Evolutionary conservation across 2,888 invertebrate species (phyloP).

Genomic region (Drosophila subsilvestris): DNA sequence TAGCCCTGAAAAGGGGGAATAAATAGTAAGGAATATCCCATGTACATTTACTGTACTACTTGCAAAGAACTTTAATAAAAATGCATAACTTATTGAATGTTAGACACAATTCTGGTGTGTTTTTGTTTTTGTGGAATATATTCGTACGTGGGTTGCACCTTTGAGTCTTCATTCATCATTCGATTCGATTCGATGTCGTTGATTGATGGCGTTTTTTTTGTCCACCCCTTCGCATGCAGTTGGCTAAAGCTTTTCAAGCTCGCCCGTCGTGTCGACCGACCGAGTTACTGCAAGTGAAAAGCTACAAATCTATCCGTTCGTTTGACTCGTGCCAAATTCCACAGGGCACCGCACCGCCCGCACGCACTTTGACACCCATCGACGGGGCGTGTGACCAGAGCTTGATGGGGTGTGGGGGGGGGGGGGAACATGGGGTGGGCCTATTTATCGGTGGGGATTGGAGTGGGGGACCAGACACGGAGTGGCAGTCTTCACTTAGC

Average conservation of each 20-base stretch:
- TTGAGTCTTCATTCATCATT: slow-evolving; percentile 22
- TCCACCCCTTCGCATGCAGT: background rate
- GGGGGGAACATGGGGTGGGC: slow-evolving; percentile 2
- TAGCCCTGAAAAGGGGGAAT: slow-evolving; percentile 7
- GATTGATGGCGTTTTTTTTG: slow-evolving; percentile 23
- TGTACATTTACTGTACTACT: slow-evolving; percentile 27
- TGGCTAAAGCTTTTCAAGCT: slow-evolving; percentile 17
- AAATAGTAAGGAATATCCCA: slow-evolving; percentile 5
- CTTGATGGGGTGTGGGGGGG: too few relatives aligned
- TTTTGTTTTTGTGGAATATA: background rate
- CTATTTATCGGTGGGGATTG: slow-evolving; percentile 8
- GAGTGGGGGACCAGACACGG: background rate
- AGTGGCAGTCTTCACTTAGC: slow-evolving; percentile 53
- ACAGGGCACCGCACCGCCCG: slow-evolving; percentile 62
- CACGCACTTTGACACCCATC: slow-evolving; percentile 65
- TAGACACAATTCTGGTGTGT: background rate
- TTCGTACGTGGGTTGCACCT: background rate
- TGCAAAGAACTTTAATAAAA: slow-evolving; percentile 37
- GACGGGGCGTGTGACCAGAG: slow-evolving; percentile 1
- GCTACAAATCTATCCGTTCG: slow-evolving; percentile 14
- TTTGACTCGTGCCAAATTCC: slow-evolving; percentile 36
- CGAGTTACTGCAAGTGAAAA: slow-evolving; percentile 28
- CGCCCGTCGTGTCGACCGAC: background rate
- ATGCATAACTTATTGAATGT: background rate
- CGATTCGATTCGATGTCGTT: slow-evolving; percentile 8